Conservation (phyloP, 2,888 invertebrate genomes). For the Scelioninae gen. 2 region DNA sequence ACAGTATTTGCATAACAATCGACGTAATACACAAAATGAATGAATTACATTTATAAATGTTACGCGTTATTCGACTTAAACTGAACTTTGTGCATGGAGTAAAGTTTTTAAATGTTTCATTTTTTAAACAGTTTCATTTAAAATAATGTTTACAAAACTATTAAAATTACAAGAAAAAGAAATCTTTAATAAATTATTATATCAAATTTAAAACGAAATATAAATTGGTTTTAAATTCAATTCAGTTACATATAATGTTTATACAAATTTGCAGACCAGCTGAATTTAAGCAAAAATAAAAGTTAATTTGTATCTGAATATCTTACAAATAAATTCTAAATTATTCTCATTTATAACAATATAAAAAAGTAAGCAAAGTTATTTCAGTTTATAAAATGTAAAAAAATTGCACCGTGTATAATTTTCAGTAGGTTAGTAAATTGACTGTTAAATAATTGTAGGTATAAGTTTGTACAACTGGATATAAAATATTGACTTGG, state of each 20-base stretch:
- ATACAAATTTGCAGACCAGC: too few species aligned
- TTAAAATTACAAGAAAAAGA: too few species aligned
- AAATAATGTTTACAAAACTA: too few species aligned
- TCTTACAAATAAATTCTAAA: neutral
- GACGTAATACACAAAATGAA: neutral
- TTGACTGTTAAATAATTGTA: neutral
- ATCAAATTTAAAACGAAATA: too few species aligned
- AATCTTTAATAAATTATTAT: too few species aligned
- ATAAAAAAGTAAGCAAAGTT: slow-evolving; percentile 6
- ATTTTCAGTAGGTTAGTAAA: neutral
- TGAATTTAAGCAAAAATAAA: neutral
- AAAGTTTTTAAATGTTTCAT: neutral
- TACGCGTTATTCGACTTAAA: neutral
- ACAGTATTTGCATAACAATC: slow-evolving; percentile 29
- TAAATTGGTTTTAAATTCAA: too few species aligned
- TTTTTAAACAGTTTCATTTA: too few species aligned
- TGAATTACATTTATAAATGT: neutral
- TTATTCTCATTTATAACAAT: slow-evolving; percentile 2
- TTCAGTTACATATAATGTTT: too few species aligned
- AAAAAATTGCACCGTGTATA: too few species aligned
- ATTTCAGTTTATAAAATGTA: neutral
- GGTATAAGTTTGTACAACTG: neutral
- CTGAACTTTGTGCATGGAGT: slow-evolving; percentile 17
- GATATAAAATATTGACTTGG: too few species aligned
- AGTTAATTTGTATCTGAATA: neutral